These are phyloP conservation scores for Chaetura pelagica DNA, from an alignment of 2,113 vertebrate species.

Conservation along the genomic window DNA sequence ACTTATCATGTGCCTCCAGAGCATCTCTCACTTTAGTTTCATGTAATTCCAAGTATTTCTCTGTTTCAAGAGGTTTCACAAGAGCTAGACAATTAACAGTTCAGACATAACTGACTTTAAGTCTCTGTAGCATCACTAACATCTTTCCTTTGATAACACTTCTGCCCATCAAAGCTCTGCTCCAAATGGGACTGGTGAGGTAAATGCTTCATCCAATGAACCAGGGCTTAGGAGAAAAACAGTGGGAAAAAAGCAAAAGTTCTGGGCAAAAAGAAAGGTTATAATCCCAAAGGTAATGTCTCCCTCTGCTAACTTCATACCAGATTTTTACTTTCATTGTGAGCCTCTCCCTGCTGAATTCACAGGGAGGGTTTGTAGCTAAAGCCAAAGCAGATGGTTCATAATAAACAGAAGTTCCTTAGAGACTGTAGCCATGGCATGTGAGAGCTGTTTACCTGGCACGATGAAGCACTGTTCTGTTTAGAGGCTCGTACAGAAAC, in stretches of 20 bases:
- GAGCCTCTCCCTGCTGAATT: background rate
- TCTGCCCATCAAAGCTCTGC: slow-evolving; percentile 69
- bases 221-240: slow-evolving; percentile 34
- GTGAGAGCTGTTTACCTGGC: slow-evolving; percentile 65
- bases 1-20: background rate
- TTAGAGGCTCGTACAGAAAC: slow-evolving; percentile 37
- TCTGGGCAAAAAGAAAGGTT: background rate
- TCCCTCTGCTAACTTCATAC: slow-evolving; percentile 18
- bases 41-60: background rate
- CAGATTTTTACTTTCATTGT: slow-evolving; percentile 22
- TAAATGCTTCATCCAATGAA: slow-evolving; percentile 59
- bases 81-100: slow-evolving; percentile 6
- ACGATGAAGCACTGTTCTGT: slow-evolving; percentile 36
- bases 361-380: slow-evolving; percentile 48
- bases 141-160: background rate
- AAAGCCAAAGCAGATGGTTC: background rate
- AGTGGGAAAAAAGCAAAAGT: slow-evolving; percentile 53
- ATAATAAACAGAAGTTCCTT: slow-evolving; percentile 75
- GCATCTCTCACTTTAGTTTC: background rate
- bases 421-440: slow-evolving; percentile 74
- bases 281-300: slow-evolving; percentile 22
- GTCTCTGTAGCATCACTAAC: background rate
- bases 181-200: slow-evolving; percentile 73
- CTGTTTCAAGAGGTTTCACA: background rate
- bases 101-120: background rate